Conservation (phyloP, 2,797 vertebrate genomes). For the Anniella stebbinsi region DNA sequence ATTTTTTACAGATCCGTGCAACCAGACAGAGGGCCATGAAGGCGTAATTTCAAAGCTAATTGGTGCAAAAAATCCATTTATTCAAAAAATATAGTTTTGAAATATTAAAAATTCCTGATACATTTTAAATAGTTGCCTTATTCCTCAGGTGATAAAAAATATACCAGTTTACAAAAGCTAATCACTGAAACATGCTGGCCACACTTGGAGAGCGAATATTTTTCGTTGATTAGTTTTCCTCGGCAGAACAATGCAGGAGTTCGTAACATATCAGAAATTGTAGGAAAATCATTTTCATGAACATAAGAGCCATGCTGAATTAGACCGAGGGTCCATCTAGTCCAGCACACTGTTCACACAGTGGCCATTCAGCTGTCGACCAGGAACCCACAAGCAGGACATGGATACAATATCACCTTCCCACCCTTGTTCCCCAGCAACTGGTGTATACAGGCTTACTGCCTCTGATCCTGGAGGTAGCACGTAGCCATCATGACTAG, state of each 20-base stretch:
- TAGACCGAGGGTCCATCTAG: too few species aligned
- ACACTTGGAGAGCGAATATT: background rate
- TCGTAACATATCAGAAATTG: background rate
- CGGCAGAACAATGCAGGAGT: background rate
- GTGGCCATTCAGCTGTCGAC: too few species aligned
- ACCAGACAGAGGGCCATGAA: background rate
- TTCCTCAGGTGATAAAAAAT: background rate
- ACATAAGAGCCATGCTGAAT: too few species aligned
- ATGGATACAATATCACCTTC: too few species aligned
- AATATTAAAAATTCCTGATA: background rate
- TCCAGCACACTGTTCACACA: too few species aligned
- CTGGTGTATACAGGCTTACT: too few species aligned
- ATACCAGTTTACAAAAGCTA: background rate
- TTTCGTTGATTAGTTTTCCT: background rate
- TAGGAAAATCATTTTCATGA: background rate
- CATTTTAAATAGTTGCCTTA: background rate
- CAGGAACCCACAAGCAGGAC: too few species aligned
- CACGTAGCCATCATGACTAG: too few species aligned
- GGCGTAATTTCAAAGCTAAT: background rate
- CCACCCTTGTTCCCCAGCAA: too few species aligned
- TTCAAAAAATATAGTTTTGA: background rate
- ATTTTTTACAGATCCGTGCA: conserved; percentile 48
- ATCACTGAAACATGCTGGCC: background rate
- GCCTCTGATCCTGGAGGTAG: too few species aligned
- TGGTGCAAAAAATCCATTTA: background rate